Evolutionary conservation across 2,888 invertebrate genomes (phyloP).

Genomic region (Aphodius sticticus): DNA sequence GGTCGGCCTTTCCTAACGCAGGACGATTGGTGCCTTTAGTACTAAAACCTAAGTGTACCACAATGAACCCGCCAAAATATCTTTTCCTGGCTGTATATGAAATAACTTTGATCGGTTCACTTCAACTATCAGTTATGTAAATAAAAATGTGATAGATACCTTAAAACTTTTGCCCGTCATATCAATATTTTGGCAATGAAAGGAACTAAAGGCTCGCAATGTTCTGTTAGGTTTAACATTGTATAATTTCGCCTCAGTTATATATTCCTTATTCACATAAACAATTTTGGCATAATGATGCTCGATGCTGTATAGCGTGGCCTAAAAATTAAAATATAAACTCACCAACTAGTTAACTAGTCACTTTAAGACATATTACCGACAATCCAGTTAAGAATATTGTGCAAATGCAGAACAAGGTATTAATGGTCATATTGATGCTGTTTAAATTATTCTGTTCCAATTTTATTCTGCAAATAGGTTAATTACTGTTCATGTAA

Average conservation of each 20-base stretch:
- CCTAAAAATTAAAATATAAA: constrained; percentile 5
- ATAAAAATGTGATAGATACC: background rate
- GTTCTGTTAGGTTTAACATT: constrained; percentile 25
- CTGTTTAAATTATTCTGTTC: background rate
- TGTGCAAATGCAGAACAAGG: background rate
- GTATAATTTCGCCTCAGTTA: background rate
- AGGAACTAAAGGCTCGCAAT: constrained; percentile 10
- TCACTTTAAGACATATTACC: background rate
- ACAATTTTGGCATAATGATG: constrained; percentile 7
- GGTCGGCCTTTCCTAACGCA: too few species aligned
- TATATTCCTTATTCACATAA: background rate
- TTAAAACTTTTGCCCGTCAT: background rate
- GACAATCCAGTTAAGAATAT: background rate
- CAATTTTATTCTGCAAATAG: background rate
- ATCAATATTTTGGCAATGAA: background rate
- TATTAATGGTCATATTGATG: background rate
- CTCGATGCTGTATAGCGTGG: background rate
- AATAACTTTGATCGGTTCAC: too few species aligned
- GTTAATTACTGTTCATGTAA: background rate
- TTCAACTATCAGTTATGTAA: too few species aligned
- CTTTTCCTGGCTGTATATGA: too few species aligned
- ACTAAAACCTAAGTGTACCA: too few species aligned
- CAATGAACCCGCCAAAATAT: too few species aligned
- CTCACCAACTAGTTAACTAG: background rate
- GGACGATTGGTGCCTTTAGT: too few species aligned